Evolutionary conservation across 2,888 invertebrate genomes (phyloP).

Genomic region (Trilocha varians): DNA sequence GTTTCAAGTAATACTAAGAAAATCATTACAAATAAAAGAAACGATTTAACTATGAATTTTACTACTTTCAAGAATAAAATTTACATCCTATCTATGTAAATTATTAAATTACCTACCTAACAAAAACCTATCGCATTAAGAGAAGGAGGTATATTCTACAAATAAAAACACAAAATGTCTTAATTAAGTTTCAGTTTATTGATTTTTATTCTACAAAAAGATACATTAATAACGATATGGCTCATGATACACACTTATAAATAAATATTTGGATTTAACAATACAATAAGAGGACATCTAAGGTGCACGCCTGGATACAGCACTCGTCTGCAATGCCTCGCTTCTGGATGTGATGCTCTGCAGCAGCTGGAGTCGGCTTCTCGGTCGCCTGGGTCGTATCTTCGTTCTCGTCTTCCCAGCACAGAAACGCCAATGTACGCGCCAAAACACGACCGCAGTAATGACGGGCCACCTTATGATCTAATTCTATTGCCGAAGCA

Average conservation of each 20-base stretch:
- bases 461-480: not conserved
- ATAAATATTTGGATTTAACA: not conserved
- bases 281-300: not conserved
- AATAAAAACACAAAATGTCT: too few species aligned
- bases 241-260: not conserved
- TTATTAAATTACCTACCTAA: too few species aligned
- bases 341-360: not conserved
- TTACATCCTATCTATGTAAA: too few species aligned
- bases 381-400: not conserved
- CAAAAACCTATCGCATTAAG: too few species aligned
- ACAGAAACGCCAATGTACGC: not conserved
- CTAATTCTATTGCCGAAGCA: not conserved
- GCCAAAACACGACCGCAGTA: not conserved
- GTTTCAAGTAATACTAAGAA: too few species aligned
- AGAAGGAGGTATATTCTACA: too few species aligned
- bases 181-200: too few species aligned
- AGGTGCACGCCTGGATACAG: not conserved
- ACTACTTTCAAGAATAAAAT: too few species aligned
- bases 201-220: too few species aligned
- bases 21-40: too few species aligned
- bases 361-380: not conserved
- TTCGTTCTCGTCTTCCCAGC: not conserved
- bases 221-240: not conserved
- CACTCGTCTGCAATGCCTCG: not conserved
- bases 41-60: too few species aligned